Percentiles rank a stretch among this genome's conserved stretches.
Conservation (phyloP, 2,797 vertebrate genomes). For the Pristis pectinata region DNA sequence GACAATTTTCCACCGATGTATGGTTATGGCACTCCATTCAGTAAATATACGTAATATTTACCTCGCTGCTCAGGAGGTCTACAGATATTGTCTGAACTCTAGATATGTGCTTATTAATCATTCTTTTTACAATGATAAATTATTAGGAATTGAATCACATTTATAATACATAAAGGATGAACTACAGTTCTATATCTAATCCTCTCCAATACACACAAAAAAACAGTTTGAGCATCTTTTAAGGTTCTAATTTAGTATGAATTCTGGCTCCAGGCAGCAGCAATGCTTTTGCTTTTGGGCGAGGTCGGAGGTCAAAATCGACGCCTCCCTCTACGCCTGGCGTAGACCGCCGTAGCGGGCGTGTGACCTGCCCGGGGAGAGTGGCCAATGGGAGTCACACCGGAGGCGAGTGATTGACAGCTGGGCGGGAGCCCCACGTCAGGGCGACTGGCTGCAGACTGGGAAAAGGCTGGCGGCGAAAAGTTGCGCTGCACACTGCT, state of each 20-base stretch:
- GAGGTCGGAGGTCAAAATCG: neutral
- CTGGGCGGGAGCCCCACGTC: conserved; percentile 3
- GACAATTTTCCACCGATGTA: neutral
- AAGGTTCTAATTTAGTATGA: neutral
- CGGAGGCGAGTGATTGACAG: conserved; percentile 8
- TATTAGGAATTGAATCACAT: neutral
- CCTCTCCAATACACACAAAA: neutral
- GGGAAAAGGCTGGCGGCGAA: conserved; percentile 31
- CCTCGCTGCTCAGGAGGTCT: no score
- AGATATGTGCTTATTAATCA: neutral
- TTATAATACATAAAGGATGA: neutral
- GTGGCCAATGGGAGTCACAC: neutral
- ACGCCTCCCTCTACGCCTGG: neutral
- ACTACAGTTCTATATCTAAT: neutral
- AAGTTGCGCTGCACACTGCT: neutral
- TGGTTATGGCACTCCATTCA: neutral
- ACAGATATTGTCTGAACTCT: neutral
- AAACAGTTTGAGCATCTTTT: neutral
- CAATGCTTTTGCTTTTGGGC: neutral
- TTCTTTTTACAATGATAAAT: no score
- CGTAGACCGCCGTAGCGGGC: neutral
- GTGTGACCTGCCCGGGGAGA: neutral
- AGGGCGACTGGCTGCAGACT: neutral
- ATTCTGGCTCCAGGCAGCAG: neutral
- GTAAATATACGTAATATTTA: neutral